A percentile compares a stretch with the other conserved stretches of the same genome.
Conservation (phyloP, 2,113 vertebrate genomes). For the Gallinago media region DNA sequence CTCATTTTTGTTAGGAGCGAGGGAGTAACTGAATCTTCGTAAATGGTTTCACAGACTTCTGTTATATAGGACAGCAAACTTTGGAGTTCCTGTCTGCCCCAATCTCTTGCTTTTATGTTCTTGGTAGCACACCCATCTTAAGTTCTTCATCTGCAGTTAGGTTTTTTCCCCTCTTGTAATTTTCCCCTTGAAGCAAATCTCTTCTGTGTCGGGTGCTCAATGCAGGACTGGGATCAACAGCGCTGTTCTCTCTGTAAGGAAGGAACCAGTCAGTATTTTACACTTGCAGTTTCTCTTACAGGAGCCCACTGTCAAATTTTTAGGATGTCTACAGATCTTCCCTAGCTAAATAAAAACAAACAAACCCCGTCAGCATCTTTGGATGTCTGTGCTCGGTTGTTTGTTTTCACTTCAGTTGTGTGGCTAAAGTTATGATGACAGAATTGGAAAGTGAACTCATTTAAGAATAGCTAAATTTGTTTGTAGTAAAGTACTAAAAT, state of each 20-base stretch:
- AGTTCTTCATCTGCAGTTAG: background rate
- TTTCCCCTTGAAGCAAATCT: background rate
- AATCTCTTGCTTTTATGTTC: background rate
- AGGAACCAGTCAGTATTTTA: background rate
- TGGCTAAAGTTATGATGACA: background rate
- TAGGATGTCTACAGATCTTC: background rate
- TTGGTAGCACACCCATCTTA: background rate
- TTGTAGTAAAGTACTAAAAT: background rate
- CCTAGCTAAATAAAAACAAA: background rate
- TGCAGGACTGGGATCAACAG: background rate
- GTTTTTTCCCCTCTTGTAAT: background rate
- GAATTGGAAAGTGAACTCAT: background rate
- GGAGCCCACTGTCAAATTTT: background rate
- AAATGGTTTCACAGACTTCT: background rate
- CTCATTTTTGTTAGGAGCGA: background rate
- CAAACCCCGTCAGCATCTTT: background rate
- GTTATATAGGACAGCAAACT: accelerated
- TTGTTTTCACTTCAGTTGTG: background rate
- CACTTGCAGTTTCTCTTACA: background rate
- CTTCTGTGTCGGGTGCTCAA: accelerated
- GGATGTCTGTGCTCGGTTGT: background rate
- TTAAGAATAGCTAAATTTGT: background rate
- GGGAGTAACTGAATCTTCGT: background rate
- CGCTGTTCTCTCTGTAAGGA: background rate
- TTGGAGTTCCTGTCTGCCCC: background rate